Evolutionary conservation across 2,797 vertebrate genomes (phyloP).

Genomic region (Luscinia luscinia): DNA sequence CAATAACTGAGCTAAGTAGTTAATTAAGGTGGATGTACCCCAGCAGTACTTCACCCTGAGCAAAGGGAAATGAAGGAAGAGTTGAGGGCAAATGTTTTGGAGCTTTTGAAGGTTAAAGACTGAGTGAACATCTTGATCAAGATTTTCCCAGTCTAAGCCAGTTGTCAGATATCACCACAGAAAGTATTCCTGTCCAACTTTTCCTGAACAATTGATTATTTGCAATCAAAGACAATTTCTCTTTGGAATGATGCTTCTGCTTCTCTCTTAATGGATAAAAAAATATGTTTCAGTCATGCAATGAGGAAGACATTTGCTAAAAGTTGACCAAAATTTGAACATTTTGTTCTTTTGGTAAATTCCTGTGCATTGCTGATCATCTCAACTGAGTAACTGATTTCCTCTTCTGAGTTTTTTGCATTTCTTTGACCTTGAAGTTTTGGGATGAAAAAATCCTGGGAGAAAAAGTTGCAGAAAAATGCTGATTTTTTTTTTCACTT

Average conservation of each 20-base stretch:
- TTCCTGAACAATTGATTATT: neutral
- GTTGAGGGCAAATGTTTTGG: neutral
- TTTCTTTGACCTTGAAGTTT: neutral
- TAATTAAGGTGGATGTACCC: neutral
- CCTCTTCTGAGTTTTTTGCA: neutral
- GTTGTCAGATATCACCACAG: neutral
- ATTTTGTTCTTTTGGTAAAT: neutral
- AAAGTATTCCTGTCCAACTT: neutral
- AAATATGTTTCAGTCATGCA: neutral
- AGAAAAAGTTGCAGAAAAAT: neutral
- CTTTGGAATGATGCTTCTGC: neutral
- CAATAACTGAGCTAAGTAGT: neutral
- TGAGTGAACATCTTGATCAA: neutral
- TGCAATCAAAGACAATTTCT: neutral
- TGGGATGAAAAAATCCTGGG: neutral
- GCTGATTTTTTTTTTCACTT: neutral
- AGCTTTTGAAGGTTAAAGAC: neutral
- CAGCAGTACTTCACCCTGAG: neutral
- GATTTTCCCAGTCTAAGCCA: neutral
- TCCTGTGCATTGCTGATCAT: neutral
- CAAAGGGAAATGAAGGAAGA: neutral
- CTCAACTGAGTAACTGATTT: neutral
- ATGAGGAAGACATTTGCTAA: neutral
- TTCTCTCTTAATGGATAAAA: neutral
- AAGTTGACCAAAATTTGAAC: neutral